Percentiles rank a stretch among this genome's conserved stretches.
phyloP scores from a whole-genome alignment of 2,113 vertebrate species.

The Aegotheles bennettii region DNA sequence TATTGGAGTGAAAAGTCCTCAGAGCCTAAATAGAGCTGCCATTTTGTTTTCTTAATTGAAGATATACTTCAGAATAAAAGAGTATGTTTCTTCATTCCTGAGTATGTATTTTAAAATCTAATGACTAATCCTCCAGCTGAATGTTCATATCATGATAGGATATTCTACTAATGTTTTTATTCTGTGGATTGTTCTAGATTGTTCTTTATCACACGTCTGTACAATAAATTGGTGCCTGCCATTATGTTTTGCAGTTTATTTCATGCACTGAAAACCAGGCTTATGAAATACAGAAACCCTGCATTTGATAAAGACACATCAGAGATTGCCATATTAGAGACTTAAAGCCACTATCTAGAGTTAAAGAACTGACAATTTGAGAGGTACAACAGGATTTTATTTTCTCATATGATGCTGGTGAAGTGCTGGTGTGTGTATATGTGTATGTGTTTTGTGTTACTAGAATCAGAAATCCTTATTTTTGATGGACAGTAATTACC shows the following conservation, averaged over 20 bases:
- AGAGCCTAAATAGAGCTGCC: background rate
- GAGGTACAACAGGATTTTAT: background rate
- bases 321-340: background rate
- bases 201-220: background rate
- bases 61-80: background rate
- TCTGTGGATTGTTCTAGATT: background rate
- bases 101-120: background rate
- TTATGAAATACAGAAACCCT: background rate
- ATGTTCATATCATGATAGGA: background rate
- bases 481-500: background rate
- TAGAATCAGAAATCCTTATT: background rate
- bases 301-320: background rate
- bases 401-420: fast-evolving
- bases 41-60: background rate
- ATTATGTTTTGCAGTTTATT: background rate
- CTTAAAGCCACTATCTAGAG: background rate
- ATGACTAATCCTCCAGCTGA: background rate
- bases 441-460: background rate
- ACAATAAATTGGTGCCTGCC: background rate
- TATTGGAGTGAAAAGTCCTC: background rate
- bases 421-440: background rate
- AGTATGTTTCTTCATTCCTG: background rate
- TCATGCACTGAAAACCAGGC: background rate
- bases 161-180: background rate
- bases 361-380: background rate